Evolutionary conservation across 2,113 vertebrate genomes (phyloP).

Genomic region (Myotis lucifugus): DNA sequence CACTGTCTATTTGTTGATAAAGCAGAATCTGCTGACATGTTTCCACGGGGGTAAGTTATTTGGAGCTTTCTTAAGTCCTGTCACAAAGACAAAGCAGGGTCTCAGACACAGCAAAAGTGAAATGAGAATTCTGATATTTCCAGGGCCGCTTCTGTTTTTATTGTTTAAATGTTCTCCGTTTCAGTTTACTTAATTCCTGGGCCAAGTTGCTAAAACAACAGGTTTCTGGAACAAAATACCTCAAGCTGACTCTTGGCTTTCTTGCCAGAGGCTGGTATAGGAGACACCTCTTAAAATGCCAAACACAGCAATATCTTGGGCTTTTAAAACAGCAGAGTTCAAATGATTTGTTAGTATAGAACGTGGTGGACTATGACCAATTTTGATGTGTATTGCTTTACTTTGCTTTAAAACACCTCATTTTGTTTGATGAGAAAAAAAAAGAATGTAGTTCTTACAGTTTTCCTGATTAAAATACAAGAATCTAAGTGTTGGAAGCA

Average conservation of each 20-base stretch:
- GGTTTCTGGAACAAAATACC: conserved; percentile 53
- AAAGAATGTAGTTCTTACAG: neutral
- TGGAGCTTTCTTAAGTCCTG: conserved; percentile 32
- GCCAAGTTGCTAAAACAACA: conserved; percentile 20
- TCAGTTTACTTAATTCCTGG: conserved; percentile 43
- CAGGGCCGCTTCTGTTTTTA: neutral
- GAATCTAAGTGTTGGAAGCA: neutral
- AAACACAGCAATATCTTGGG: neutral
- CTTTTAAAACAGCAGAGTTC: conserved; percentile 24
- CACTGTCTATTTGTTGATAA: neutral
- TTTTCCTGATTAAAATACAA: conserved; percentile 48
- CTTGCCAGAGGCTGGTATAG: neutral
- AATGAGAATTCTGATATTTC: neutral
- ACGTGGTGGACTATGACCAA: neutral
- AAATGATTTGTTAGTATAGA: conserved; percentile 14
- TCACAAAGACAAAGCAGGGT: neutral
- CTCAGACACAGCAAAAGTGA: neutral
- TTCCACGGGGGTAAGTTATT: neutral
- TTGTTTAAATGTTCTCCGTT: neutral
- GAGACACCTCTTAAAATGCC: neutral
- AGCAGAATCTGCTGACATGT: neutral
- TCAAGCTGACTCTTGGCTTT: conserved; percentile 7
- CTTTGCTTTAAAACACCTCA: conserved; percentile 37
- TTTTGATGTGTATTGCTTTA: neutral
- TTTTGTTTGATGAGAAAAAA: neutral